A percentile compares a stretch with the other conserved stretches of the same genome.
Evolutionary conservation across 2,797 vertebrate species (phyloP).

Genomic region (Myripristis jacobus): DNA sequence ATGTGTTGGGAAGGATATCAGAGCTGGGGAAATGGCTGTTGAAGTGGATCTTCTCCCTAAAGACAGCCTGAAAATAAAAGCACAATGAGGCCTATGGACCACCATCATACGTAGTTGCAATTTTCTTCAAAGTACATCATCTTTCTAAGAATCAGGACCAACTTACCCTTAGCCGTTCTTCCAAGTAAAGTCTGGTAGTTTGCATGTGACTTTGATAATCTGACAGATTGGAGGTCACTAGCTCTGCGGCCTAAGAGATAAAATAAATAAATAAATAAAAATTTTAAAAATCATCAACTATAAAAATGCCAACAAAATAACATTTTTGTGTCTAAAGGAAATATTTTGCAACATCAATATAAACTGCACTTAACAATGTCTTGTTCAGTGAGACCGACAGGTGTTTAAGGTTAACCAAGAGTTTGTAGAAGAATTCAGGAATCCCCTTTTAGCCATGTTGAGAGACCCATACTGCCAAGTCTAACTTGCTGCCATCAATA

Average conservation of each 20-base stretch:
- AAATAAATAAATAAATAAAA: background rate
- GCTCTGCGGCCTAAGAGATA: constrained; percentile 89
- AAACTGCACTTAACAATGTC: background rate
- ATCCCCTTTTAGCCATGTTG: too few relatives aligned
- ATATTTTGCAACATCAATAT: background rate
- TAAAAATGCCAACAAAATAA: background rate
- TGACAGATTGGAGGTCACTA: constrained; percentile 87
- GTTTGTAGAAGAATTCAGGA: too few relatives aligned
- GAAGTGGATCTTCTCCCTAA: constrained; percentile 87
- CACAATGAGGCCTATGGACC: too few relatives aligned
- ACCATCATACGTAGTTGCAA: background rate
- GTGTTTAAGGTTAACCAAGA: background rate
- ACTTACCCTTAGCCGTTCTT: constrained; percentile 87
- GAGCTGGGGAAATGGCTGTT: constrained; percentile 88
- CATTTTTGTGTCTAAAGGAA: background rate
- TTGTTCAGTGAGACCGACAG: background rate
- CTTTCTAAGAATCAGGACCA: background rate
- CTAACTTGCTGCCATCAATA: too few relatives aligned
- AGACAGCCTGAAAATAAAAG: constrained; percentile 82
- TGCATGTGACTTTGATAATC: constrained; percentile 88
- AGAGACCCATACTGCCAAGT: too few relatives aligned
- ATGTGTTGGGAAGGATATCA: constrained; percentile 91
- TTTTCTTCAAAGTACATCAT: background rate
- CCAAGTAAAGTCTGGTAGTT: constrained; percentile 87
- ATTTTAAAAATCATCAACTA: too few relatives aligned